phyloP scores from a whole-genome alignment of 2,888 invertebrate genomes.

The Asteroscopus sphinx region DNA sequence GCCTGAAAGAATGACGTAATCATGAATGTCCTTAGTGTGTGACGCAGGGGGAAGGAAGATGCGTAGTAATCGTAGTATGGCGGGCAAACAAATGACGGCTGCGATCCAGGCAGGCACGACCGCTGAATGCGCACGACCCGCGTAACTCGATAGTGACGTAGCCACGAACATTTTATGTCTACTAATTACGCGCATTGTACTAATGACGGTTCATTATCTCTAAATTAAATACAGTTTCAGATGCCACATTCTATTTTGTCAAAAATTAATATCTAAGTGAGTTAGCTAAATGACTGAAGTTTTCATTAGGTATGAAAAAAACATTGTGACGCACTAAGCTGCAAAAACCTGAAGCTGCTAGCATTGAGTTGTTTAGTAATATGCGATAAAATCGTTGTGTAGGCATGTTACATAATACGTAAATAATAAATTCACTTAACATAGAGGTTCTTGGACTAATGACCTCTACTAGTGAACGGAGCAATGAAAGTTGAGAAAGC shows the following conservation, averaged over 20 bases:
- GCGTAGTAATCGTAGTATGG: constrained; percentile 27
- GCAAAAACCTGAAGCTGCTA: constrained; percentile 41
- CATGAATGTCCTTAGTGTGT: constrained; percentile 55
- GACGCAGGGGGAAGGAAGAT: constrained; percentile 71
- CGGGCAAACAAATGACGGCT: constrained; percentile 47
- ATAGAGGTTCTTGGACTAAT: constrained; percentile 6
- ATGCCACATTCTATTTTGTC: constrained; percentile 5
- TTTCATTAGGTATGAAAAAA: constrained; percentile 23
- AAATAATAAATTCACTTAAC: too few relatives aligned
- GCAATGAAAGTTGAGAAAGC: constrained; percentile 43
- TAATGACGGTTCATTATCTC: constrained; percentile 28
- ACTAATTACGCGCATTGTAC: constrained; percentile 46
- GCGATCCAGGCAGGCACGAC: constrained; percentile 43
- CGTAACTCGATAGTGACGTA: constrained; percentile 43
- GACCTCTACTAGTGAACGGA: constrained; percentile 25
- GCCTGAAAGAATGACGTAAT: constrained; percentile 55
- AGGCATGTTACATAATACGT: constrained; percentile 9
- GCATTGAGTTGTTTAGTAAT: constrained; percentile 18
- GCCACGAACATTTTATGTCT: constrained; percentile 29
- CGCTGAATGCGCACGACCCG: constrained; percentile 30
- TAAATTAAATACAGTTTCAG: constrained; percentile 14
- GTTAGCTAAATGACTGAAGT: constrained; percentile 5
- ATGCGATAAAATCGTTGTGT: constrained; percentile 7
- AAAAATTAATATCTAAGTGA: constrained; percentile 10
- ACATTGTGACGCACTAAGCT: constrained; percentile 31